Conservation (phyloP, 1,140 invertebrate species). For the Philotrypesis tridentata region DNA sequence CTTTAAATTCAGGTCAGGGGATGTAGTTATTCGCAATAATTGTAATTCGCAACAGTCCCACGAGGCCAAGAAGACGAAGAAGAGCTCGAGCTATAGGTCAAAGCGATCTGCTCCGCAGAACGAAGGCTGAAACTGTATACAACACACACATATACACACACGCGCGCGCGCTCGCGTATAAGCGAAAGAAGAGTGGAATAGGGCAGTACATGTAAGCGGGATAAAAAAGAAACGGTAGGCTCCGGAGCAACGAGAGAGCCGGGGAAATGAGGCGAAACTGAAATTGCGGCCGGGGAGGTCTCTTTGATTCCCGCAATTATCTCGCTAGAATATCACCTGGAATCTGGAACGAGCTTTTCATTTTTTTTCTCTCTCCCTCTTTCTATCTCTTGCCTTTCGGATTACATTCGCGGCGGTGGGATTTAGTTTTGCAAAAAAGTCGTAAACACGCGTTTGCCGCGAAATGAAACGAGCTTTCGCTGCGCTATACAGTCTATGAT, state of each 20-base stretch:
- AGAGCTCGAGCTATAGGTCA: constrained; percentile 1
- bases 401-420: background rate
- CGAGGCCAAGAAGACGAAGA: background rate
- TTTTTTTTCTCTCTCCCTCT: constrained; percentile 31
- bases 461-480: background rate
- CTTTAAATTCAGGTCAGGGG: background rate
- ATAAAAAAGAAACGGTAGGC: constrained; percentile 16
- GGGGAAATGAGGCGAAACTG: constrained; percentile 39
- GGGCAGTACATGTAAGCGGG: background rate
- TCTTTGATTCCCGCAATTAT: constrained; percentile 43
- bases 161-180: background rate
- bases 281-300: constrained; percentile 31
- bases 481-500: background rate
- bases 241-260: background rate
- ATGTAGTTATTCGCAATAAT: background rate
- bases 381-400: constrained; percentile 22
- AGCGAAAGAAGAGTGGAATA: background rate
- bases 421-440: background rate
- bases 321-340: constrained; percentile 30
- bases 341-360: constrained; percentile 28
- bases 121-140: background rate
- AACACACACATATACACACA: background rate
- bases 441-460: background rate
- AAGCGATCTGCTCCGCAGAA: constrained; percentile 1
- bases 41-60: background rate